Conservation (phyloP, 2,113 vertebrate genomes). For the Dissostichus mawsoni region DNA sequence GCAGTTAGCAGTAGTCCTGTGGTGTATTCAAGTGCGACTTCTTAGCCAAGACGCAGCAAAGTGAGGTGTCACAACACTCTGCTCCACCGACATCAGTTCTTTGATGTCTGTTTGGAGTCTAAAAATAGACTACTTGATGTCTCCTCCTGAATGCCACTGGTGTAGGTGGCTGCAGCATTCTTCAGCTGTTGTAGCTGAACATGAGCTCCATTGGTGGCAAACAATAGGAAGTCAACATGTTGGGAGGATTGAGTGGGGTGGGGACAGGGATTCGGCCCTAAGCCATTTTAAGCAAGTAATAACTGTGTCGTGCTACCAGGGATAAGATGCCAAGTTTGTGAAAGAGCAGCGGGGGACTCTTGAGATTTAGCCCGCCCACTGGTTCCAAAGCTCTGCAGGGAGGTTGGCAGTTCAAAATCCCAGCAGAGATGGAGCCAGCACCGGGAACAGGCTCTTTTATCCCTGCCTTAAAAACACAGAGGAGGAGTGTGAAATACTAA, state of each 20-base stretch:
- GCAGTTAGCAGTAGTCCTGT: no score
- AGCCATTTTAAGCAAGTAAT: slow-evolving; percentile 29
- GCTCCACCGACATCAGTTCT: no score
- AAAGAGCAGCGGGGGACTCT: slow-evolving; percentile 7
- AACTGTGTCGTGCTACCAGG: slow-evolving; percentile 4
- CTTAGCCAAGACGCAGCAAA: no score
- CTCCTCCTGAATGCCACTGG: background rate
- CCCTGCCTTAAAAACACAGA: background rate
- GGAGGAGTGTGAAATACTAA: slow-evolving; percentile 2
- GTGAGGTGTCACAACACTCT: no score
- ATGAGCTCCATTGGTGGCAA: background rate
- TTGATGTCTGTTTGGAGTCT: background rate
- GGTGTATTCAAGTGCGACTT: no score
- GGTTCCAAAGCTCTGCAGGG: slow-evolving; percentile 34
- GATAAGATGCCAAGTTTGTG: slow-evolving; percentile 20
- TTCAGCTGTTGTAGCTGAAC: slow-evolving; percentile 5
- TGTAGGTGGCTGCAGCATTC: background rate
- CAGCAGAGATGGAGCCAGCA: background rate
- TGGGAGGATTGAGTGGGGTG: background rate
- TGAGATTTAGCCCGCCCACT: slow-evolving; percentile 33
- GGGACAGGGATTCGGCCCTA: background rate
- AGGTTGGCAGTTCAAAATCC: slow-evolving; percentile 30
- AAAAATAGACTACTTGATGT: slow-evolving; percentile 21
- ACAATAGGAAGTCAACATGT: slow-evolving; percentile 21
- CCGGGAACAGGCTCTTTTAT: slow-evolving; percentile 16